Evolutionary conservation across 64 coral and sea anemone species (phyloP).

Genomic region (Anthopleura sola): DNA sequence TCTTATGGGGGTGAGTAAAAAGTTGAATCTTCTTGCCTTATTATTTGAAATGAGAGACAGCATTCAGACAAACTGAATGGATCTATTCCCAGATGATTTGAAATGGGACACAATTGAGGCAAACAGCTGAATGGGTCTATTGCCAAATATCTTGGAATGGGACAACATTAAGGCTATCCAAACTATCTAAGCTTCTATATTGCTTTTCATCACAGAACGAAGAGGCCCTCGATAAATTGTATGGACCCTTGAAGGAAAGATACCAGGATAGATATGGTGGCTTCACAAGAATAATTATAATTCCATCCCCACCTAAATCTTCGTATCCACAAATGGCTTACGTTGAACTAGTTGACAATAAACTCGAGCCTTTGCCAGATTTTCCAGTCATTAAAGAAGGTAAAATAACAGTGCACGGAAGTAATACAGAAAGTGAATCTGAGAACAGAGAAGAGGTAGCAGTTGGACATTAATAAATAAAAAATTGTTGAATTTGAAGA

Average conservation of each 20-base stretch:
- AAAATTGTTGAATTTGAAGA: background rate
- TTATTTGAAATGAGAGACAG: no score
- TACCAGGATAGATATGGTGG: slow-evolving; percentile 88
- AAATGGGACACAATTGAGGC: no score
- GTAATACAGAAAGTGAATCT: slow-evolving; percentile 19
- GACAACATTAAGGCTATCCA: no score
- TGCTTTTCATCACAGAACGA: slow-evolving; percentile 53
- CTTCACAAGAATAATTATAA: slow-evolving; percentile 76
- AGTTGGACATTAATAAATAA: background rate
- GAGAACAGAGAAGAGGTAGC: background rate
- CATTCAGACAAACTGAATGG: no score
- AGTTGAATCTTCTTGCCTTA: no score
- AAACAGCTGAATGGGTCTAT: no score
- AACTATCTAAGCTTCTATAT: background rate
- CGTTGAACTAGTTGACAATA: slow-evolving; percentile 78
- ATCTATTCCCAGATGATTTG: no score
- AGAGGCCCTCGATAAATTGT: slow-evolving; percentile 86
- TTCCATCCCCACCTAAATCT: slow-evolving; percentile 74
- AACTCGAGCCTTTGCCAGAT: slow-evolving; percentile 75
- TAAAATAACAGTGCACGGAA: slow-evolving; percentile 55
- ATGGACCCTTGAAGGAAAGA: slow-evolving; percentile 70
- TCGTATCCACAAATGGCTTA: slow-evolving; percentile 91
- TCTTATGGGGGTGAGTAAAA: slow-evolving; percentile 69
- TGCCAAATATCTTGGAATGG: no score
- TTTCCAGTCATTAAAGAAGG: slow-evolving; percentile 75